phyloP scores from a whole-genome alignment of 2,113 vertebrate species.

The Coryphaenoides rupestris region DNA sequence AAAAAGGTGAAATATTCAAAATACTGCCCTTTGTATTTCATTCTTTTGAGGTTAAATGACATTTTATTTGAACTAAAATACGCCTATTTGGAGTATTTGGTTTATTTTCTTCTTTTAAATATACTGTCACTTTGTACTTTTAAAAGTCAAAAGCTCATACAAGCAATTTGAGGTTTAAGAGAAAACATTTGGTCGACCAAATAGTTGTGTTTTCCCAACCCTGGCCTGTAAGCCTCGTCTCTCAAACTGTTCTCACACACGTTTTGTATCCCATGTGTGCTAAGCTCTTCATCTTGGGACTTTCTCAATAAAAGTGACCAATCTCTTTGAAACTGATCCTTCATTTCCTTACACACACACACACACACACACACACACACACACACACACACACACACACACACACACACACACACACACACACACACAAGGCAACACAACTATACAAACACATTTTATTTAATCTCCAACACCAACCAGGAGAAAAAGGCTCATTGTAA shows the following conservation, averaged over 20 bases:
- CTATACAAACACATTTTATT: too few relatives aligned
- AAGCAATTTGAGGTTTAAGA: neutral
- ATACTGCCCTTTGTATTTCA: constrained; percentile 27
- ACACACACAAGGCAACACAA: too few relatives aligned
- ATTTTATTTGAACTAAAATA: constrained; percentile 2
- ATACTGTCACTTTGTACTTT: too few relatives aligned
- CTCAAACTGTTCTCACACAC: constrained; percentile 66
- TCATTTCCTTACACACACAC: neutral
- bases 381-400: neutral
- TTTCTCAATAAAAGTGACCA: constrained; percentile 79
- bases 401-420: too few relatives aligned
- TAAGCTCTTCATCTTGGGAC: constrained; percentile 78
- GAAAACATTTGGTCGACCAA: neutral
- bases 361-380: neutral
- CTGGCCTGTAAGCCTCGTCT: too few relatives aligned
- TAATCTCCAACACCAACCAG: too few relatives aligned
- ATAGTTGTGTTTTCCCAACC: too few relatives aligned
- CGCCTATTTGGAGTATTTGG: neutral
- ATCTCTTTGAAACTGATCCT: constrained; percentile 48
- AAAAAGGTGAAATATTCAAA: constrained; percentile 49
- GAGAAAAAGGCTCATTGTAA: too few relatives aligned
- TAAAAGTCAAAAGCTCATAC: too few relatives aligned
- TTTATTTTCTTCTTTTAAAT: neutral
- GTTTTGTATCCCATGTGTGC: constrained; percentile 80
- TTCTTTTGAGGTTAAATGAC: constrained; percentile 18